Percentiles rank a stretch among this genome's conserved stretches.
These are phyloP conservation scores for Zeuzera pyrina DNA, from an alignment of 2,888 invertebrate species.

Conservation along the genomic window DNA sequence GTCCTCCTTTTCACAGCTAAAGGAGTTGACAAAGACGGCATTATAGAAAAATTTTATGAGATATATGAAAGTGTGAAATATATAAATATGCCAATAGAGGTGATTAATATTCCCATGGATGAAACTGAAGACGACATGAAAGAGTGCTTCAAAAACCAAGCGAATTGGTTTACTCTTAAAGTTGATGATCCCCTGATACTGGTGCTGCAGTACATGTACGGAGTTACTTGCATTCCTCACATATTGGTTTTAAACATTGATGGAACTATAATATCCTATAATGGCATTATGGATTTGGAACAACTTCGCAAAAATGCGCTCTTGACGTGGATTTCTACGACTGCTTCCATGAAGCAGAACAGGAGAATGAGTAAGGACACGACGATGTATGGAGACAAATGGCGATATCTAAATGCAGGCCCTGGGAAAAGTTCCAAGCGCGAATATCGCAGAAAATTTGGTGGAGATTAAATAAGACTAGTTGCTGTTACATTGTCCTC, in stretches of 20 bases:
- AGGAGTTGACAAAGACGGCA: slow-evolving; percentile 36
- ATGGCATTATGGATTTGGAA: slow-evolving; percentile 46
- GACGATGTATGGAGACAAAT: slow-evolving; percentile 36
- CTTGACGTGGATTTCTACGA: slow-evolving; percentile 42
- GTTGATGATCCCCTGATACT: slow-evolving; percentile 37
- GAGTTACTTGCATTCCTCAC: slow-evolving; percentile 40
- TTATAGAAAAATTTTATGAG: slow-evolving; percentile 42
- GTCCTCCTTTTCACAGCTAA: slow-evolving; percentile 41
- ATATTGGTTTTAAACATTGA: slow-evolving; percentile 35
- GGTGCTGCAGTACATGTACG: slow-evolving; percentile 36
- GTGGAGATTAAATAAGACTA: too few relatives aligned
- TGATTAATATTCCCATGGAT: slow-evolving; percentile 50
- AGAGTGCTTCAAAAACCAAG: slow-evolving; percentile 35
- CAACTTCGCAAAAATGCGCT: slow-evolving; percentile 49
- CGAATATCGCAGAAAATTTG: too few relatives aligned
- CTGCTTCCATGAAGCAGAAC: slow-evolving; percentile 19
- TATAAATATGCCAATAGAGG: slow-evolving; percentile 48
- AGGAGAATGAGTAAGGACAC: slow-evolving; percentile 34
- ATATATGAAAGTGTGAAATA: slow-evolving; percentile 49
- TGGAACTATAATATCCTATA: slow-evolving; percentile 36
- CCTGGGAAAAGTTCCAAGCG: too few relatives aligned
- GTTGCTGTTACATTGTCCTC: too few relatives aligned
- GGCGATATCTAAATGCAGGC: slow-evolving; percentile 29
- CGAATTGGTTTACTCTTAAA: slow-evolving; percentile 56
- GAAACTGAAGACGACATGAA: slow-evolving; percentile 31